phyloP scores from a whole-genome alignment of 2,113 vertebrate species.

The Prolemur simus region DNA sequence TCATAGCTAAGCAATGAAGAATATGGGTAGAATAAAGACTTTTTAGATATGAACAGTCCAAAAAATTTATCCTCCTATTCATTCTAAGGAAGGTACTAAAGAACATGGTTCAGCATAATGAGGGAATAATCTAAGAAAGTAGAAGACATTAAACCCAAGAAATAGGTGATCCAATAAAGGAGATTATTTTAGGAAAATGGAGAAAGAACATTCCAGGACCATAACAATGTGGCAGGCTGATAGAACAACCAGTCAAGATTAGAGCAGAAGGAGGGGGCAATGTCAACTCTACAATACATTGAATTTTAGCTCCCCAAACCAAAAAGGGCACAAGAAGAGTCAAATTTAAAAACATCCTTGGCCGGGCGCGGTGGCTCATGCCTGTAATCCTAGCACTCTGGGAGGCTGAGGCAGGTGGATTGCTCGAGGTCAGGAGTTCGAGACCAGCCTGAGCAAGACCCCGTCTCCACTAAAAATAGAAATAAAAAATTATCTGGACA shows the following conservation, averaged over 20 bases:
- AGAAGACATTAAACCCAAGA: neutral
- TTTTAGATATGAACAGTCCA: neutral
- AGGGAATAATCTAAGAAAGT: conserved; percentile 10
- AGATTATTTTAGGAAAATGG: neutral
- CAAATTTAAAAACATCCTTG: neutral
- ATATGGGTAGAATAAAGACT: neutral
- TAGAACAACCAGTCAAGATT: neutral
- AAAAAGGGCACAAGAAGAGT: neutral
- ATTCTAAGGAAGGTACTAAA: conserved; percentile 21
- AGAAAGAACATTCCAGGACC: neutral
- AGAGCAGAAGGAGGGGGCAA: neutral
- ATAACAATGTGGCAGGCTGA: neutral
- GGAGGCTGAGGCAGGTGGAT: too few species aligned
- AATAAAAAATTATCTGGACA: too few species aligned
- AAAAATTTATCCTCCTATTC: neutral
- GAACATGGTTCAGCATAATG: neutral
- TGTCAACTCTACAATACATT: neutral
- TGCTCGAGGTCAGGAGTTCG: too few species aligned
- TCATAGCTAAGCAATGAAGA: neutral
- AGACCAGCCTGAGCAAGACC: too few species aligned
- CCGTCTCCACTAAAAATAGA: too few species aligned
- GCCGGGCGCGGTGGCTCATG: too few species aligned
- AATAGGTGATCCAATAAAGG: neutral
- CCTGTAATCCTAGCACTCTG: too few species aligned
- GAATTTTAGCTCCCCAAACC: neutral